Conservation (phyloP, 2,113 vertebrate species). For the Aldabrachelys gigantea region DNA sequence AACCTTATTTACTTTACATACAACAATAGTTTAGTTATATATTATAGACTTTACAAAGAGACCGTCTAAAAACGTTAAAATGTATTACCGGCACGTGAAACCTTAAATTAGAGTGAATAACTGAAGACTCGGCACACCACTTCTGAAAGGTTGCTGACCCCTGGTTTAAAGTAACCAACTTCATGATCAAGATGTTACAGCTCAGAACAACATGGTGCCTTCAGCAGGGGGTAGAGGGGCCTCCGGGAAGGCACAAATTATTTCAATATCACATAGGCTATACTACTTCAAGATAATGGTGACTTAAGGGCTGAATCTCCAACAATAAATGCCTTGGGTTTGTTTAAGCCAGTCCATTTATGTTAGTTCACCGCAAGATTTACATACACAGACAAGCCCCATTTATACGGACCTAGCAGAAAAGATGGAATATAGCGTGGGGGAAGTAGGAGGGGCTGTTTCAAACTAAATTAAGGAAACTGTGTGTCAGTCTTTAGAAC, state of each 20-base stretch:
- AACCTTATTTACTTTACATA: no score
- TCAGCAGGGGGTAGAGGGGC: background rate
- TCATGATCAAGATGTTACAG: background rate
- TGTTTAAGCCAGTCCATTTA: background rate
- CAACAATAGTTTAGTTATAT: no score
- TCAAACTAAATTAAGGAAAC: background rate
- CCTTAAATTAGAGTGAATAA: no score
- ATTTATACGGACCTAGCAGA: background rate
- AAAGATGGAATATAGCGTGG: conserved; percentile 32
- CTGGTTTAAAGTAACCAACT: background rate
- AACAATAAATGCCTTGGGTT: background rate
- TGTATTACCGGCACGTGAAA: no score
- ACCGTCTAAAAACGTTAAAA: no score
- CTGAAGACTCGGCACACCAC: no score
- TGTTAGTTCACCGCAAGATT: conserved; percentile 3
- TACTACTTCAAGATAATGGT: background rate
- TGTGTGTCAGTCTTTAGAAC: background rate
- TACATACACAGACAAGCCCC: background rate
- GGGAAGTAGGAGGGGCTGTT: background rate
- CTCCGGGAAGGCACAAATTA: background rate
- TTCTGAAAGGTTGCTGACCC: no score
- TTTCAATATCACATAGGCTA: fast-evolving
- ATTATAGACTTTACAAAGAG: no score
- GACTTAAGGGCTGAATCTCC: conserved; percentile 18
- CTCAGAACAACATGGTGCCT: background rate